A percentile compares a stretch with the other conserved stretches of the same genome.
phyloP scores from a whole-genome alignment of 2,888 invertebrate genomes.

The Chorisops tibialis region DNA sequence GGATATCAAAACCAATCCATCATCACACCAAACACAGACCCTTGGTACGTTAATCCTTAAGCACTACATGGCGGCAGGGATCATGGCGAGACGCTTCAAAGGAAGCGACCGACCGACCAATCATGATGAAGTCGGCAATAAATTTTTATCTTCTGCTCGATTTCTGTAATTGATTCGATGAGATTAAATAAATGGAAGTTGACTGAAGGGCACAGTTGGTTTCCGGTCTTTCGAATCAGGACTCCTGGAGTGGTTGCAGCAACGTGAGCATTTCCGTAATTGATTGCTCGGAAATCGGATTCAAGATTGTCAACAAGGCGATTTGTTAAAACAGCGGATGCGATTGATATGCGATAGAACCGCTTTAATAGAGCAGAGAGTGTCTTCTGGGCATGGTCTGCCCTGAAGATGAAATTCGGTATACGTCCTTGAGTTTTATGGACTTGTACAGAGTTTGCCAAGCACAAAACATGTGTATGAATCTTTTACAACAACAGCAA shows the following conservation, averaged over 20 bases:
- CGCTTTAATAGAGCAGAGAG: background rate
- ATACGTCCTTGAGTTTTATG: background rate
- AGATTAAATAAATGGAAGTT: constrained; percentile 8
- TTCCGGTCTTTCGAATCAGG: background rate
- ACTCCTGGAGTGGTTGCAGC: background rate
- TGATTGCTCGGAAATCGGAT: constrained; percentile 27
- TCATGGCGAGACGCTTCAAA: constrained; percentile 52
- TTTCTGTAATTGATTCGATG: constrained; percentile 31
- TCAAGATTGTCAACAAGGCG: constrained; percentile 28
- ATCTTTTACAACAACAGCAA: too few relatives aligned
- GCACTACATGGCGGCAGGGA: background rate
- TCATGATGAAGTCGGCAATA: constrained; percentile 44
- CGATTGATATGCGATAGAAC: constrained; percentile 9
- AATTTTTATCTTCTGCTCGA: constrained; percentile 28
- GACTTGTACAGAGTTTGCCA: too few relatives aligned
- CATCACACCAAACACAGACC: constrained; percentile 3
- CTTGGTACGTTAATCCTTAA: constrained; percentile 1
- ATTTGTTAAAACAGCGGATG: constrained; percentile 27
- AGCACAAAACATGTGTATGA: too few relatives aligned
- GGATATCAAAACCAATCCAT: constrained; percentile 8
- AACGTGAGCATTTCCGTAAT: constrained; percentile 24
- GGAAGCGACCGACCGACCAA: background rate
- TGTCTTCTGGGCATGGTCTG: background rate
- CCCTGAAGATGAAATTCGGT: background rate
- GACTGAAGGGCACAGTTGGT: background rate